Conservation (phyloP, 2,113 vertebrate species). For the Peromyscus polionotus region DNA sequence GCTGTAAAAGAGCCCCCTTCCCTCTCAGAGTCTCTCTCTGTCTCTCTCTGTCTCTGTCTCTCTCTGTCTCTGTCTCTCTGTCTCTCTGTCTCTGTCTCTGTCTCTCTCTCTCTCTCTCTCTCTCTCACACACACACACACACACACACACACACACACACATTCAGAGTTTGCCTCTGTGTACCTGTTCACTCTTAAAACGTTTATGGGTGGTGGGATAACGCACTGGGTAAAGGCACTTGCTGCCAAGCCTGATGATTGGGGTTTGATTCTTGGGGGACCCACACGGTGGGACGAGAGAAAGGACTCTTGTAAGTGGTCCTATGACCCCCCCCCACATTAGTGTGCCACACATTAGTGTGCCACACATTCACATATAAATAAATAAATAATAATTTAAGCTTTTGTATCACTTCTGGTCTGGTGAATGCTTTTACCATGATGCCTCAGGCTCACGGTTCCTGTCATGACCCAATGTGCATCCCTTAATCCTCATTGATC, state of each 20-base stretch:
- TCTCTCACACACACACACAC: not conserved
- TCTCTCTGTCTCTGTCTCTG: not conserved
- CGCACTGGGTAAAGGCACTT: not conserved
- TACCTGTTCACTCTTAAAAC: not conserved
- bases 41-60: not conserved
- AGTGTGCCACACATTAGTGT: not conserved
- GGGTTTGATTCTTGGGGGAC: not conserved
- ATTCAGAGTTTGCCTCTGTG: not conserved
- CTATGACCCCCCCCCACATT: not conserved
- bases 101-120: not conserved
- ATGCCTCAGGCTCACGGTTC: not conserved
- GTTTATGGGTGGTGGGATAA: not conserved
- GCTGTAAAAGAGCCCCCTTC: not conserved
- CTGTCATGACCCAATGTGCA: fast-evolving
- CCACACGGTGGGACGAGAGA: not conserved
- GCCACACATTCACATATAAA: not conserved
- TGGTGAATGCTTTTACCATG: not conserved
- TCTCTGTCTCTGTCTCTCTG: not conserved
- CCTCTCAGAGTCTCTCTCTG: not conserved
- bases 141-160: no score
- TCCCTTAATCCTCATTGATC: not conserved
- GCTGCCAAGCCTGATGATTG: no score
- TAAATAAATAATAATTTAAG: not conserved
- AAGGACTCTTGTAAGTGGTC: not conserved
- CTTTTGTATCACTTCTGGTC: not conserved